phyloP scores from a whole-genome alignment of 2,797 vertebrate genomes.

The Chrysocyon brachyurus region DNA sequence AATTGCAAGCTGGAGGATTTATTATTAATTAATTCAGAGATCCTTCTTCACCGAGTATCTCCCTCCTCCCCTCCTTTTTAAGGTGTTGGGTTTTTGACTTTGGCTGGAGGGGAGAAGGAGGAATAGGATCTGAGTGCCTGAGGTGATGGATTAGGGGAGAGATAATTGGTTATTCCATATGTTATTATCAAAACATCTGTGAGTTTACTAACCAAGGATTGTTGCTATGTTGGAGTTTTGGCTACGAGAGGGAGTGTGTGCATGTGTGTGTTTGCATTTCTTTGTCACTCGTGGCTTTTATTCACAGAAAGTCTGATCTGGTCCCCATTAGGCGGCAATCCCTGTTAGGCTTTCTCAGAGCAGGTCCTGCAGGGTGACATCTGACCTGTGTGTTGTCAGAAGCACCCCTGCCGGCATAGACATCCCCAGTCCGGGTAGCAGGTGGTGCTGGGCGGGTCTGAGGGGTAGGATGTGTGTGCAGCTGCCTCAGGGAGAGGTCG shows the following conservation, averaged over 20 bases:
- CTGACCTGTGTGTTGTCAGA: not conserved
- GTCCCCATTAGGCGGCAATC: not conserved
- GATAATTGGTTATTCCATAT: not conserved
- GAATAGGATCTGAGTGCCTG: not conserved
- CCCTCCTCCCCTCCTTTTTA: not conserved
- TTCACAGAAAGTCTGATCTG: not conserved
- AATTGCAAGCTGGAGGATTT: not conserved
- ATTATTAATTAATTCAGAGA: not conserved
- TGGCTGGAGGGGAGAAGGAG: not conserved
- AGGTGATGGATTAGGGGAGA: not conserved
- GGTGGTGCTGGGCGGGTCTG: not conserved
- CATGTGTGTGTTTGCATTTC: not conserved
- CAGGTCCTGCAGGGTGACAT: not conserved
- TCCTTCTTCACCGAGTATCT: not conserved
- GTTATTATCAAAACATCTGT: not conserved
- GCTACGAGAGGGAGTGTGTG: not conserved
- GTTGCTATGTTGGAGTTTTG: not conserved
- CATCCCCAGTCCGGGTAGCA: not conserved
- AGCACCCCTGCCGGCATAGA: accelerated
- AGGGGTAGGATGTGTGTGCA: not conserved
- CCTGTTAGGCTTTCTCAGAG: not conserved
- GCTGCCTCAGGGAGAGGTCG: not conserved
- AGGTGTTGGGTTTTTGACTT: not conserved
- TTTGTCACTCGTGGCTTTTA: not conserved
- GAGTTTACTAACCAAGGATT: not conserved